Evolutionary conservation across 2,888 invertebrate species (phyloP), one percentile per base, ranked within the genome.

Genomic region (Drosophila mercatorum): DNA sequence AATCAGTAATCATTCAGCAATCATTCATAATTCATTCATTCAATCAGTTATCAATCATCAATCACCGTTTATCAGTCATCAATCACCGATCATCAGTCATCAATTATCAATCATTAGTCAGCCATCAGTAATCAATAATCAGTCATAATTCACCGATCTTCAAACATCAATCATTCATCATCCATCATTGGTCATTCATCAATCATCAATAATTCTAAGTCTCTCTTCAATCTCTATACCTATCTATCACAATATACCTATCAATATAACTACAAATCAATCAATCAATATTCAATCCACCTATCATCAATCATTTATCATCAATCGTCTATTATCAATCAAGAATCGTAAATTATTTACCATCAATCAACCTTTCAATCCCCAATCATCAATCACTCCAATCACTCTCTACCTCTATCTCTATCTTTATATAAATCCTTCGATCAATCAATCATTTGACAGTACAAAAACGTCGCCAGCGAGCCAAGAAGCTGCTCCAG

Each of bases 401-500:
- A 2, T 7, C n/a, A 17, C 7, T n/a, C 41, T 41, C n/a, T n/a
- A 6, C n/a, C n/a, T n/a, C 6, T 41, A 2, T 17, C 8, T 8
- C 17, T 22, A 12, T 46, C 22, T 12, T 12, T 11, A 5, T 17
- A 11, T 10, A 14, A 46, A 11, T 58, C 44, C 36, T 12, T 38
- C 14, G 22, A 34, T 34, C 22, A 58, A 4, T 34, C 43, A 38
- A 2, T 38, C 5, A 6, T 7, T 41, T 91, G 93, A 52, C 92
- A 95, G 96, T 95, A 17, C 95, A 95, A 90, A 95, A 94, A 75
- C 94, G 95, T 53, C 94, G 95, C 17, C 93, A 94, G 46, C 94
- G 95, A 75, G 95, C 96, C 68, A 97, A 97, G 92, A 96, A 96
- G 89, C 93, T 95, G 0, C 93, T 94, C 55, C 94, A 94, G 82